Conservation (phyloP, 1,140 invertebrate genomes). For the Globodera ellingtonae region DNA sequence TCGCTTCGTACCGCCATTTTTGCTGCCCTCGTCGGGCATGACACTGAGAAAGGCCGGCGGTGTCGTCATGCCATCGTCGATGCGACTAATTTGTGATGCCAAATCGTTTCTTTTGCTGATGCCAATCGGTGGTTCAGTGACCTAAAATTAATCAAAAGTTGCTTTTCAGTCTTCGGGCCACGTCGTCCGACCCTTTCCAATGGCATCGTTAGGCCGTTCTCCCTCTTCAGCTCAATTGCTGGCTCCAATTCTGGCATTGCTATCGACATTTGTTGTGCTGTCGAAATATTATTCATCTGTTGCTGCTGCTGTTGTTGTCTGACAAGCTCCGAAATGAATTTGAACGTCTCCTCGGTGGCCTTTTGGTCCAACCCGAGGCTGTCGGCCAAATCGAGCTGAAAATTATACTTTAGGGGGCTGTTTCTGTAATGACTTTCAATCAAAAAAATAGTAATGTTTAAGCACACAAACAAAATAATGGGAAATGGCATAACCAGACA, state of each 20-base stretch:
- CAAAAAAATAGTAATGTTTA: neutral
- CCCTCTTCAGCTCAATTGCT: neutral
- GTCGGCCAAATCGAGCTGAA: slow-evolving; percentile 27
- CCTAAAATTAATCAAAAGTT: neutral
- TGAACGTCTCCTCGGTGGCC: slow-evolving; percentile 26
- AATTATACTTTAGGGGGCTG: too few relatives aligned
- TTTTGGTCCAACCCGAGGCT: slow-evolving; percentile 10
- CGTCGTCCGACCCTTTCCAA: neutral
- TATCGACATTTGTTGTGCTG: neutral
- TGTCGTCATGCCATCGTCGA: neutral
- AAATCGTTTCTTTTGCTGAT: slow-evolving; percentile 3
- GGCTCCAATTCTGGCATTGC: neutral
- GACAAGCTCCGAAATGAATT: slow-evolving; percentile 27
- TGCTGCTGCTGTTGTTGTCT: slow-evolving; percentile 18
- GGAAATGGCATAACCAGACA: neutral
- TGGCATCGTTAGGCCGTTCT: neutral
- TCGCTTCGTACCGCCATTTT: neutral
- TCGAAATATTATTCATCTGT: neutral
- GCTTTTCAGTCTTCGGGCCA: too few relatives aligned
- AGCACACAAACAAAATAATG: neutral
- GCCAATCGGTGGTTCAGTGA: neutral
- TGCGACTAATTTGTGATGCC: neutral
- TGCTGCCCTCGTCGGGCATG: neutral
- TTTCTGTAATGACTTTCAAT: neutral
- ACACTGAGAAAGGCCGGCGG: neutral